Evolutionary conservation across 2,113 vertebrate species (phyloP), one percentile per base, ranked within the genome.

Genomic region (Scalopus aquaticus): DNA sequence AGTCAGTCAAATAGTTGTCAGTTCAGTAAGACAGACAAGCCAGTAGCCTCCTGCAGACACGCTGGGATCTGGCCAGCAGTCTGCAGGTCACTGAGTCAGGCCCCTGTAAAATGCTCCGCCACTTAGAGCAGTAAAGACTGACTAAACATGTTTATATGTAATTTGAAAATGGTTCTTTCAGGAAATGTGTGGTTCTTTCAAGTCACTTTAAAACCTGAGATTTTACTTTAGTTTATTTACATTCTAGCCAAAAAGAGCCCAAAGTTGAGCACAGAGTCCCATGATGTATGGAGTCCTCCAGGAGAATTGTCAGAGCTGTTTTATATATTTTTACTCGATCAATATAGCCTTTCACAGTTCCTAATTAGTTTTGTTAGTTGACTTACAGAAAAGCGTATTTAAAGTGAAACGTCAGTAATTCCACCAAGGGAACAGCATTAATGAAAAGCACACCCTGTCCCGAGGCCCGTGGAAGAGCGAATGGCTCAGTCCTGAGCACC

Each of bases 291-390:
- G 91, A 64, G 84, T 95, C 97, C 92, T 98, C 94, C 83, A 88
- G 96, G 96, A 98, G 97, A 96, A 97, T 97, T 98, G 95, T 98
- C 97, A 97, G 96, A 97, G 94, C 92, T 74, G 73, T 94, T 98
- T 97, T 96, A 97, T 96, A 42, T 95, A 97, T 96, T 98, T 98
- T 97, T 95, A 89, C 97, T 97, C 94, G 95, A 97, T 98, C 97
- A 98, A 97, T 98, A 97, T 97, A 80, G 80, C 96, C 97, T 98
- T 98, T 98, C 97, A 98, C 97, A 96, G 96, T 93, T 97, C 94
- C 96, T 98, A 98, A 98, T 98, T 98, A 97, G 95, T 98, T 98
- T 96, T 98, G 97, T 97, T 98, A 96, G 97, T 96, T 96, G 95
- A 98, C 95, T 98, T 98, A 96, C 96, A 98, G 97, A 97, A 97